Base-by-base conservation (phyloP, 2,113 vertebrate species). In the Oriolus oriolus region DNA sequence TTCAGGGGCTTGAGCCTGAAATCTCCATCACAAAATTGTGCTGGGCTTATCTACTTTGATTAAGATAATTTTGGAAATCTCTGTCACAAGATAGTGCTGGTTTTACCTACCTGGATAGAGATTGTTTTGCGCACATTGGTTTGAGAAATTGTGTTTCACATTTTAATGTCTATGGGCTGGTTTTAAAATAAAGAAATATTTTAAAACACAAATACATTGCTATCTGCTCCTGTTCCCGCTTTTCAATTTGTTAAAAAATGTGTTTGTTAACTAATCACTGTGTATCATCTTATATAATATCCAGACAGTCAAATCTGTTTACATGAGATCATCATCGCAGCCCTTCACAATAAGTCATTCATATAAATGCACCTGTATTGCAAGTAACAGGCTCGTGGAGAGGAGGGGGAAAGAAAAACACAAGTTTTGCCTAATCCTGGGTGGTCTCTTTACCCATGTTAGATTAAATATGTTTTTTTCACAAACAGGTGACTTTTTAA, bases 401-500 rank as follows among this genome's bases (percentile, higher is more conserved):
- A 69, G 44, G 14, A 65, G 6, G 33, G 4, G 24, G 44, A 22
- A 50, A 60, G 10, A 37, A 75, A 97, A 93, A 66, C 45, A 69
- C 26, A 93, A 90, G 44, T 95, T 91, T 69, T 93, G 53, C 73
- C 49, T 94, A 94, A 84, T 96, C 95, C 91, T 98, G 97, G 97
- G 97, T 98, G 98, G 97, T 97, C 98, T 97, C 78, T 95, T 96
- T 93, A 71, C 74, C 42, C 60, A 65, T 74, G 66, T 96, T 97
- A 97, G 94, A 96, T 96, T 97, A 97, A 97, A 97, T 95, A 96
- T 97, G 71, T 68, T 97, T 97, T 97, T 97, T 97, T 97, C 97
- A 96, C 97, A 97, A 97, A 98, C 97, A 97, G 97, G 97, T 98
- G 97, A 98, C 94, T 97, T 97, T 97, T 98, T 94, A 98, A 98